Evolutionary conservation across 2,113 vertebrate genomes (phyloP).

Genomic region (Tursiops truncatus): DNA sequence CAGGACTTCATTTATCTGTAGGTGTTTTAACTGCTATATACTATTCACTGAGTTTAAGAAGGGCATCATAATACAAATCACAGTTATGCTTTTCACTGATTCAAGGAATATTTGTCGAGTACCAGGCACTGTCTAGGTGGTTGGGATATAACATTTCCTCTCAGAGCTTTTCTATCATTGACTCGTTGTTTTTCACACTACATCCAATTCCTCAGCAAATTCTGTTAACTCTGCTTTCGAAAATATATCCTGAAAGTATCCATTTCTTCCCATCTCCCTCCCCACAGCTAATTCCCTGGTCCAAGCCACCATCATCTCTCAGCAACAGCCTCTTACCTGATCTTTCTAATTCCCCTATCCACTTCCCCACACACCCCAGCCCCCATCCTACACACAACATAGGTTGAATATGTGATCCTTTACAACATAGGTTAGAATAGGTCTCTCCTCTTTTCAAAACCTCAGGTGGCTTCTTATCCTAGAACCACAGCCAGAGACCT

Average conservation of each 20-base stretch:
- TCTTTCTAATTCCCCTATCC: not conserved
- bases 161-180: not conserved
- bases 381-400: not conserved
- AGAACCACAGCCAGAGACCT: not conserved
- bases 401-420: not conserved
- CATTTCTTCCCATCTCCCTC: not conserved
- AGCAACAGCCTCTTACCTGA: not conserved
- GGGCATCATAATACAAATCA: not conserved
- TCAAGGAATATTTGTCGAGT: not conserved
- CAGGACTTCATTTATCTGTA: not conserved
- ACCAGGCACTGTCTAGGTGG: not conserved
- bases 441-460: not conserved
- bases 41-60: slow-evolving; percentile 2
- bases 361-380: too few relatives aligned
- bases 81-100: not conserved
- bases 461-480: not conserved
- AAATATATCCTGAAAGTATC: not conserved
- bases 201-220: not conserved
- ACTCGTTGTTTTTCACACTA: not conserved
- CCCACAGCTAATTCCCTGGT: not conserved
- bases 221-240: not conserved
- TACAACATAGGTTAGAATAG: not conserved
- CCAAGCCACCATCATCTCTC: not conserved
- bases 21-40: not conserved
- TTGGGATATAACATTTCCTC: not conserved